Conservation (phyloP, 2,113 vertebrate genomes). For the Erythrocercus mccallii region DNA sequence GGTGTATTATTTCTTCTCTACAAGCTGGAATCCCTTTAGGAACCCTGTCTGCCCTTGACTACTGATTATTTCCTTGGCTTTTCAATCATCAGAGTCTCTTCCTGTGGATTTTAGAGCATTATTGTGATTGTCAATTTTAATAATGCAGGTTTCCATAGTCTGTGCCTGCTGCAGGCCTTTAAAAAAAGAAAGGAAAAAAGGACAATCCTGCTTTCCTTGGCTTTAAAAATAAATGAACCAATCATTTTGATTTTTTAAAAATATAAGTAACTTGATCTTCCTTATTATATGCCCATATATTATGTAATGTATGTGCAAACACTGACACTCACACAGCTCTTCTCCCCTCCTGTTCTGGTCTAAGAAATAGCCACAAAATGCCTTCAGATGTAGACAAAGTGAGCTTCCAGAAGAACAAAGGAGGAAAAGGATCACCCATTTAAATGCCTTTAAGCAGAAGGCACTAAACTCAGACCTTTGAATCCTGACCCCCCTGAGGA, state of each 20-base stretch:
- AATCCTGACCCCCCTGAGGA: background rate
- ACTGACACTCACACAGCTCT: background rate
- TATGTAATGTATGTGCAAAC: background rate
- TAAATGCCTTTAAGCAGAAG: background rate
- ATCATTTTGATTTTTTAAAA: background rate
- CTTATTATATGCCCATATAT: background rate
- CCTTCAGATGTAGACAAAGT: background rate
- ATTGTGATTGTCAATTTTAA: conserved; percentile 37
- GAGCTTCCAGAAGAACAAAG: background rate
- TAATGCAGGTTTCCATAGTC: background rate
- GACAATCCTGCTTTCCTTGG: background rate
- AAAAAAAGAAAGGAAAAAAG: background rate
- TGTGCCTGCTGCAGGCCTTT: background rate
- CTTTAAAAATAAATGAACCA: background rate
- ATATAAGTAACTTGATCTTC: background rate
- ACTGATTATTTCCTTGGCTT: conserved; percentile 42
- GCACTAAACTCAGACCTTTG: too few species aligned
- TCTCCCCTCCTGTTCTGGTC: background rate
- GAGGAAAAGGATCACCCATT: background rate
- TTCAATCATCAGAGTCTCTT: conserved; percentile 39
- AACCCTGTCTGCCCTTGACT: conserved; percentile 32
- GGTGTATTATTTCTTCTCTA: conserved; percentile 46
- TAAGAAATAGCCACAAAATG: background rate
- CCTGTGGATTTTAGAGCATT: conserved; percentile 39
- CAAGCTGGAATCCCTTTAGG: conserved; percentile 53